Evolutionary conservation across 2,113 vertebrate species (phyloP).

Genomic region (Crotophaga sulcirostris): DNA sequence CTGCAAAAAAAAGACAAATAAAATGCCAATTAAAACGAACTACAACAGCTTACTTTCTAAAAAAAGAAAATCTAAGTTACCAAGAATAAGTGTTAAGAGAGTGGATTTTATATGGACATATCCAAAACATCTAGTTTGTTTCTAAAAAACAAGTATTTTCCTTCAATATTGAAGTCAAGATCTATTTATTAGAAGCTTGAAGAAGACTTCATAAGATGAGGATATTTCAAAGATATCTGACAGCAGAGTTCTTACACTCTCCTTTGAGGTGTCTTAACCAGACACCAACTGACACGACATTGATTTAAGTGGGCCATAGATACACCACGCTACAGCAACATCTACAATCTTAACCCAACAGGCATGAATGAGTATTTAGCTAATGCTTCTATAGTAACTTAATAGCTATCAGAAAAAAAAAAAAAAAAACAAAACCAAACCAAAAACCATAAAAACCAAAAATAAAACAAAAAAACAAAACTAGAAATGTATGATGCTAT

Average conservation of each 20-base stretch:
- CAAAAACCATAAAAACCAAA: neutral
- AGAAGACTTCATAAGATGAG: neutral
- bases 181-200: neutral
- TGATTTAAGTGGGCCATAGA: neutral
- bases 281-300: neutral
- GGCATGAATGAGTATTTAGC: neutral
- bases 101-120: neutral
- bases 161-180: neutral
- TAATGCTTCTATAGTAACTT: neutral
- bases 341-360: neutral
- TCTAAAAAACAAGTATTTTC: neutral
- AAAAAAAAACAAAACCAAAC: neutral
- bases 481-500: neutral
- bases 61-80: neutral
- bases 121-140: neutral
- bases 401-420: neutral
- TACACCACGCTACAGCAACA: neutral
- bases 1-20: neutral
- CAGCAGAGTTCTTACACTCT: neutral
- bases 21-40: neutral
- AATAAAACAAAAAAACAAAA: neutral
- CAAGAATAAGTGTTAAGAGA: neutral
- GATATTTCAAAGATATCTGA: neutral
- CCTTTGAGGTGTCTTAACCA: neutral
- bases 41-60: neutral